Evolutionary conservation across 2,113 vertebrate species (phyloP).

Genomic region (Cyprinus carpio): DNA sequence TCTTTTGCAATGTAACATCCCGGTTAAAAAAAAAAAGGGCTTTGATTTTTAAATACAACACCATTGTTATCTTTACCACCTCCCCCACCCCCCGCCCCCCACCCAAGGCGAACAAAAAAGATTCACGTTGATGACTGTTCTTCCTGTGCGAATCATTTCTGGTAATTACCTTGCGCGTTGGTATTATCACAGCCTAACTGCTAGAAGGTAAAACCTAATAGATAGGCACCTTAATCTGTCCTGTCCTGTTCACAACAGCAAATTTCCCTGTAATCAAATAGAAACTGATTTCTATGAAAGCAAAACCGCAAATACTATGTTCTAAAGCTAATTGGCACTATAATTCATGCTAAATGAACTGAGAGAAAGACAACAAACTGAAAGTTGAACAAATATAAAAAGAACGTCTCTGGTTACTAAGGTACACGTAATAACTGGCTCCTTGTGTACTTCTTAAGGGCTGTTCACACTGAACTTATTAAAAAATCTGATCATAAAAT

Average conservation of each 20-base stretch:
- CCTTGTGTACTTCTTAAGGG: background rate
- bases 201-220: slow-evolving; percentile 18
- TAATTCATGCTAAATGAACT: background rate
- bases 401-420: background rate
- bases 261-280: slow-evolving; percentile 25
- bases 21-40: slow-evolving; percentile 23
- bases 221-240: background rate
- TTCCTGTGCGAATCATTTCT: slow-evolving; percentile 27
- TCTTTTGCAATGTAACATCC: slow-evolving; percentile 32
- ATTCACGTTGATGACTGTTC: background rate
- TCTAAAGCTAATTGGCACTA: background rate
- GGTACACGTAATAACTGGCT: background rate
- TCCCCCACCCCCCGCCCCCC: too few relatives aligned
- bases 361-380: background rate
- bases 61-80: background rate
- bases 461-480: too few relatives aligned
- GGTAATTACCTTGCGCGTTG: slow-evolving; percentile 16
- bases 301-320: background rate
- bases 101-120: slow-evolving; percentile 34
- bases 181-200: slow-evolving; percentile 7
- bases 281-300: background rate
- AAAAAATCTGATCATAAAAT: background rate
- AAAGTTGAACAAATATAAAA: background rate
- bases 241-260: background rate
- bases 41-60: slow-evolving; percentile 32